Percentiles rank a stretch among this genome's conserved stretches.
These are phyloP conservation scores for Rotaria magnacalcarata DNA, from an alignment of 2,888 invertebrate genomes.

Conservation along the genomic window DNA sequence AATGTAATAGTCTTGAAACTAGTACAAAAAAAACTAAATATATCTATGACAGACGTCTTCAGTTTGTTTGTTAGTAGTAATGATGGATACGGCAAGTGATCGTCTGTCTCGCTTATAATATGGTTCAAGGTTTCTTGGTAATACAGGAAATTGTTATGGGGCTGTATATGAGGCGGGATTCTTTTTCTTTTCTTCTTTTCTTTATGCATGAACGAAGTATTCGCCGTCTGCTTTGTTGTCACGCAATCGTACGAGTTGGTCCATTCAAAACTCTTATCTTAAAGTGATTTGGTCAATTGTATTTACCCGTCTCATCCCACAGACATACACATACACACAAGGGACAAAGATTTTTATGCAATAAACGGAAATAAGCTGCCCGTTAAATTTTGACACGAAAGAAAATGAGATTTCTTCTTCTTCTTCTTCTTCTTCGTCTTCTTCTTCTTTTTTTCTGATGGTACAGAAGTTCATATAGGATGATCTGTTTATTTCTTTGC, in stretches of 20 bases:
- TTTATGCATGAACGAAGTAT: conserved; percentile 10
- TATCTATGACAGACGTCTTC: not conserved
- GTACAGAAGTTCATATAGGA: not conserved
- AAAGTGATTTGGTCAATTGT: conserved; percentile 1
- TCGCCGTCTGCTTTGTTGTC: not conserved
- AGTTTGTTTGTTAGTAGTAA: not conserved
- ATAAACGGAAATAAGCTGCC: not conserved
- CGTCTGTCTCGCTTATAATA: conserved; percentile 21
- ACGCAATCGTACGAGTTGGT: not conserved
- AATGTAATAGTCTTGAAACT: conserved; percentile 17
- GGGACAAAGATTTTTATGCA: not conserved
- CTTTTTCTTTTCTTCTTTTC: not conserved
- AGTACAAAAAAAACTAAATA: not conserved
- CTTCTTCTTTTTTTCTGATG: not conserved
- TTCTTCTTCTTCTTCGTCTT: not conserved
- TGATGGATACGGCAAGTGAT: conserved; percentile 20
- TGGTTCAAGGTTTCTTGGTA: not conserved
- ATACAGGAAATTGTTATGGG: not conserved
- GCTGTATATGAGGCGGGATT: not conserved
- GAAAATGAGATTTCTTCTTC: not conserved
- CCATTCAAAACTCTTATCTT: not conserved
- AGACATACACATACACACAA: not conserved
- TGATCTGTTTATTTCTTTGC: conserved; percentile 27
- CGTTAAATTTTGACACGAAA: not conserved
- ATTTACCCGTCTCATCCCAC: not conserved